Percentiles rank a stretch among this genome's conserved stretches.
phyloP scores from a whole-genome alignment of 2,888 invertebrate species.

The Camponotus fellah region DNA sequence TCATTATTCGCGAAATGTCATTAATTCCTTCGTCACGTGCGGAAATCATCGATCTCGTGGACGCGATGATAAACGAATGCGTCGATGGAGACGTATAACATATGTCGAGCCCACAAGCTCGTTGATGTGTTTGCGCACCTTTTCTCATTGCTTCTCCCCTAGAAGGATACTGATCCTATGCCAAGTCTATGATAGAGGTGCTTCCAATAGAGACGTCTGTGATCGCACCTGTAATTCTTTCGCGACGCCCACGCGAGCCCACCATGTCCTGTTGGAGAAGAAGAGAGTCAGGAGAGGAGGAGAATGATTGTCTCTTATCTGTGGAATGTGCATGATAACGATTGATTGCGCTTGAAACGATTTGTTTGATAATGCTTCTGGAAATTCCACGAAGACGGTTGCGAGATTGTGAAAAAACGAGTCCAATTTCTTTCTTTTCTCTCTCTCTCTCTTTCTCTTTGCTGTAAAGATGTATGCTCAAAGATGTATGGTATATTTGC shows the following conservation, averaged over 20 bases:
- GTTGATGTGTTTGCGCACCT: background rate
- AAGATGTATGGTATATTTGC: background rate
- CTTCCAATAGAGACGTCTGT: slow-evolving; percentile 43
- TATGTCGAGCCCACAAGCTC: slow-evolving; percentile 31
- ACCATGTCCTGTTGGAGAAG: slow-evolving; percentile 45
- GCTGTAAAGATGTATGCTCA: no score
- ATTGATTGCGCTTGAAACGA: background rate
- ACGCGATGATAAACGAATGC: slow-evolving; percentile 34
- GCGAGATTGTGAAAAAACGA: background rate
- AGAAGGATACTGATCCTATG: slow-evolving; percentile 9
- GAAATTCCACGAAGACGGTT: slow-evolving; percentile 55
- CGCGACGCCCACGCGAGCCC: slow-evolving; percentile 25
- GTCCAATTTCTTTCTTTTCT: background rate
- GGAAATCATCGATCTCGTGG: slow-evolving; percentile 5
- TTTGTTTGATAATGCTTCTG: slow-evolving; percentile 70
- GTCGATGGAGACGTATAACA: slow-evolving; percentile 30
- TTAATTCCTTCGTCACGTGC: slow-evolving; percentile 15
- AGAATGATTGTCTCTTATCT: slow-evolving; percentile 65
- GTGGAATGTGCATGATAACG: slow-evolving; percentile 72
- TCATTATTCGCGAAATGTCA: slow-evolving; percentile 11
- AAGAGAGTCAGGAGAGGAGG: slow-evolving; percentile 40
- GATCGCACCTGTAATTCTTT: slow-evolving; percentile 52
- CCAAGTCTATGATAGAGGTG: slow-evolving; percentile 6
- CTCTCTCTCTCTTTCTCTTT: no score
- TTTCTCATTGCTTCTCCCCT: slow-evolving; percentile 14